Conservation (phyloP, 2,888 invertebrate genomes). For the Eristalis tenax region DNA sequence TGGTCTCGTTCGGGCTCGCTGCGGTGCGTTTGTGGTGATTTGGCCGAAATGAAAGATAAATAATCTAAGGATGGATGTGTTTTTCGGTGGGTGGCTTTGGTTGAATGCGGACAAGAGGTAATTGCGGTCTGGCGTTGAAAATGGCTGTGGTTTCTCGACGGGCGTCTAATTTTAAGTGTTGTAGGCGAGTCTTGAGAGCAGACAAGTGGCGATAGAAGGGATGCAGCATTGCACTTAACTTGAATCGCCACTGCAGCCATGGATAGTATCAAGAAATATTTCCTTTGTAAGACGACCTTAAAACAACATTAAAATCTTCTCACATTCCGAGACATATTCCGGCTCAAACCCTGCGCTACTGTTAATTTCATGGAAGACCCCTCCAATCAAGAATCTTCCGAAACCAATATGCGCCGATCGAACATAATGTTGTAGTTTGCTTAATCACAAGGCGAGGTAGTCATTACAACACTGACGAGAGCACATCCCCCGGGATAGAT, state of each 20-base stretch:
- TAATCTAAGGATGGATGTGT: not conserved
- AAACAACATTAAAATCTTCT: too few relatives aligned
- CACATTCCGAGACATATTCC: too few relatives aligned
- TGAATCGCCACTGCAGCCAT: too few relatives aligned
- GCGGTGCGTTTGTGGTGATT: not conserved
- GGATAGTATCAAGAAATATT: too few relatives aligned
- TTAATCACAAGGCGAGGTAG: not conserved
- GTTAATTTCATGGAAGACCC: not conserved
- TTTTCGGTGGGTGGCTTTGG: not conserved
- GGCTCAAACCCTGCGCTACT: too few relatives aligned
- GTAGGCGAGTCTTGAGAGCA: too few relatives aligned
- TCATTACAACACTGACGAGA: not conserved
- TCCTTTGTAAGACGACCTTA: too few relatives aligned
- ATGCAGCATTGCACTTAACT: too few relatives aligned
- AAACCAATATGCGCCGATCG: not conserved
- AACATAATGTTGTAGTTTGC: not conserved
- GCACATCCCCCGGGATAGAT: not conserved
- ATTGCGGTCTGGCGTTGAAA: not conserved
- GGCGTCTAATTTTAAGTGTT: not conserved
- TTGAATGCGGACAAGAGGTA: not conserved
- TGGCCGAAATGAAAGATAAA: not conserved
- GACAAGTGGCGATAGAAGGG: too few relatives aligned
- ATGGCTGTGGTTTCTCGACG: not conserved
- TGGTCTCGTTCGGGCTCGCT: not conserved
- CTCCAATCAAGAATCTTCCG: not conserved